Evolutionary conservation across 2,797 vertebrate species (phyloP).

Genomic region (Spinibarbus caldwelli): DNA sequence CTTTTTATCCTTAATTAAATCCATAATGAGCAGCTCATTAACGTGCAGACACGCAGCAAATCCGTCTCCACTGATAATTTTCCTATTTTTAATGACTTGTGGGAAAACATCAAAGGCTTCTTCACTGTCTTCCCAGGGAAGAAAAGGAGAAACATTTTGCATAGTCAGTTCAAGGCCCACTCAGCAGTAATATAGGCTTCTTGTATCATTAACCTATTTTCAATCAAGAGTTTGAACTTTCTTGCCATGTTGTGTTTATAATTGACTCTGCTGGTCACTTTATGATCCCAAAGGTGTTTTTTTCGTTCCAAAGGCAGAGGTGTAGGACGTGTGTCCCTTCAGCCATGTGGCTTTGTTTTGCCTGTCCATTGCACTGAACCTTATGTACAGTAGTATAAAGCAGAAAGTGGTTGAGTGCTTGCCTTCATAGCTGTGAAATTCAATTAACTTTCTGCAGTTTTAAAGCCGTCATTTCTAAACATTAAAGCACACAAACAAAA

Average conservation of each 20-base stretch:
- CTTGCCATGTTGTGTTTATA: constrained; percentile 18
- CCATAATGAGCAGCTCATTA: constrained; percentile 72
- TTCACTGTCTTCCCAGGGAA: constrained; percentile 29
- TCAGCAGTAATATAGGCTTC: constrained; percentile 41
- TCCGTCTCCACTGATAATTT: constrained; percentile 59
- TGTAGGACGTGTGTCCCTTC: constrained; percentile 3
- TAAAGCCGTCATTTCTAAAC: not conserved
- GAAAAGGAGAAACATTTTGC: constrained; percentile 34
- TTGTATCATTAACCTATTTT: constrained; percentile 42
- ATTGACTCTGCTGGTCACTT: not conserved
- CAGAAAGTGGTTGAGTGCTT: not conserved
- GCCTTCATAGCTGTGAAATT: not conserved
- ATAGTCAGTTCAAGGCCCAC: constrained; percentile 50
- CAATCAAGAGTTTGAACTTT: constrained; percentile 14
- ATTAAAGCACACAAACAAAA: constrained; percentile 8
- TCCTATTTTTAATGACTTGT: constrained; percentile 72
- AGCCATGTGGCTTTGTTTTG: constrained; percentile 66
- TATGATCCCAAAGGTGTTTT: constrained; percentile 17
- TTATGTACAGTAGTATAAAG: not conserved
- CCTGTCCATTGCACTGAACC: constrained; percentile 46
- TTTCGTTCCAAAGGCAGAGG: not conserved
- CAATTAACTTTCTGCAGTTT: not conserved
- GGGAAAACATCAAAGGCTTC: constrained; percentile 63
- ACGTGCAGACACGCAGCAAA: constrained; percentile 56
- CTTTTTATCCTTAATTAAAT: constrained; percentile 64